A percentile compares a stretch with the other conserved stretches of the same genome.
These are phyloP conservation scores for Colistium nudipinnis DNA, from an alignment of 2,113 vertebrate species.

Conservation along the genomic window DNA sequence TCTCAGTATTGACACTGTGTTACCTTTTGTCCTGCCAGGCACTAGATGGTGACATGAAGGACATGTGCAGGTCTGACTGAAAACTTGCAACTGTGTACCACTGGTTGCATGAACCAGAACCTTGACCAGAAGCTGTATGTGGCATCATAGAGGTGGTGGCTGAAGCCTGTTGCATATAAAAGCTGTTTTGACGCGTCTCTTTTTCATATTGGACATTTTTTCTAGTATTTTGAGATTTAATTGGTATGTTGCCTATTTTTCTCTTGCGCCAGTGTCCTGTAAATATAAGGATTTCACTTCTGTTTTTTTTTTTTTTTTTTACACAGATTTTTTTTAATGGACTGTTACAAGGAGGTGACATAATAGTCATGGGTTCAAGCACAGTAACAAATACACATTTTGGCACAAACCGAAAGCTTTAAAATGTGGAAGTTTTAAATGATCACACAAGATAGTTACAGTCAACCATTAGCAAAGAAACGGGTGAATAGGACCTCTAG, in stretches of 20 bases:
- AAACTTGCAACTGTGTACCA: background rate
- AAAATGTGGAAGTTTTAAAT: constrained; percentile 2
- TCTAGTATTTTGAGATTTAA: background rate
- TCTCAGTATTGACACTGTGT: too few relatives aligned
- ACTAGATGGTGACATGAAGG: constrained; percentile 38
- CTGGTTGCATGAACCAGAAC: constrained; percentile 1
- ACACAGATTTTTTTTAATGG: background rate
- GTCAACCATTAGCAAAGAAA: too few relatives aligned
- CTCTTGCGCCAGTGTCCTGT: background rate
- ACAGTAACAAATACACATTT: constrained; percentile 12
- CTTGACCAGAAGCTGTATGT: background rate
- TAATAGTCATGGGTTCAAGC: constrained; percentile 5
- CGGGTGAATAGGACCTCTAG: background rate
- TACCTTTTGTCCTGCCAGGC: background rate
- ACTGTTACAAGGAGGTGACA: background rate
- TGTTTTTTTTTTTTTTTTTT: constrained; percentile 6
- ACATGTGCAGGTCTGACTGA: background rate
- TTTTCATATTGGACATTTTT: too few relatives aligned
- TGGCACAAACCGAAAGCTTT: background rate
- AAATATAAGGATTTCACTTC: constrained; percentile 6
- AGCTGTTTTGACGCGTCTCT: too few relatives aligned
- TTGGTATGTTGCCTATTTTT: constrained; percentile 1
- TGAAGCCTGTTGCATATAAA: constrained; percentile 11
- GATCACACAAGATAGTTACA: too few relatives aligned
- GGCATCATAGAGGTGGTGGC: background rate